Percentiles rank a stretch among this genome's conserved stretches.
Conservation (phyloP, 2,113 vertebrate species). For the Macrotus californicus region DNA sequence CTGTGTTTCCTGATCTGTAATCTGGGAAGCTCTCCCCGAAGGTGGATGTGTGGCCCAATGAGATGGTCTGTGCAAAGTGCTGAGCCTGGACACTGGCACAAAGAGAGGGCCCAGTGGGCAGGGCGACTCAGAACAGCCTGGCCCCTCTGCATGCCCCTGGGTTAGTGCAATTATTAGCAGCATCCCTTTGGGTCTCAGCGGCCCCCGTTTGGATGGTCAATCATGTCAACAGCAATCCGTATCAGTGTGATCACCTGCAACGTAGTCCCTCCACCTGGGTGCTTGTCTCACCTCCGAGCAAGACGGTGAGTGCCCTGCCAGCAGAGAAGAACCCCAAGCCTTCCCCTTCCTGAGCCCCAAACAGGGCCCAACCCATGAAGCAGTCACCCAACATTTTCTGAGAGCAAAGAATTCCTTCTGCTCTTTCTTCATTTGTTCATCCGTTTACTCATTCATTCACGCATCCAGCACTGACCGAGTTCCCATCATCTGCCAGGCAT, state of each 20-base stretch:
- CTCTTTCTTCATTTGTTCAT: background rate
- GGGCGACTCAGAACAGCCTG: background rate
- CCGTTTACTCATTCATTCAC: rapidly evolving
- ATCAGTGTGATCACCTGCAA: background rate
- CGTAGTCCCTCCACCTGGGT: background rate
- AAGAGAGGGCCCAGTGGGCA: background rate
- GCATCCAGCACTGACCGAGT: background rate
- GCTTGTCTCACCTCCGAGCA: background rate
- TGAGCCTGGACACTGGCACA: background rate
- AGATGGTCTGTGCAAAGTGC: background rate
- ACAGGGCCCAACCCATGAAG: background rate
- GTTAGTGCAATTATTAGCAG: background rate
- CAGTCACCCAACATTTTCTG: background rate
- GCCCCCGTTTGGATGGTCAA: background rate
- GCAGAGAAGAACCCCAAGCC: background rate
- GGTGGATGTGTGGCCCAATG: background rate
- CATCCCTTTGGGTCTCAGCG: background rate
- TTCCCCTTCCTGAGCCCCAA: background rate
- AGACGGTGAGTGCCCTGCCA: rapidly evolving
- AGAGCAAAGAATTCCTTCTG: background rate
- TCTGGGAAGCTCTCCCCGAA: background rate
- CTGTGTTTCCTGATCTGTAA: background rate
- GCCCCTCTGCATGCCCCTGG: background rate
- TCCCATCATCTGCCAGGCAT: background rate
- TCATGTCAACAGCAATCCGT: no score